Percentiles rank a stretch among this genome's conserved stretches.
Evolutionary conservation across 1,140 invertebrate species (phyloP).

Genomic region (Megalopta genalis): DNA sequence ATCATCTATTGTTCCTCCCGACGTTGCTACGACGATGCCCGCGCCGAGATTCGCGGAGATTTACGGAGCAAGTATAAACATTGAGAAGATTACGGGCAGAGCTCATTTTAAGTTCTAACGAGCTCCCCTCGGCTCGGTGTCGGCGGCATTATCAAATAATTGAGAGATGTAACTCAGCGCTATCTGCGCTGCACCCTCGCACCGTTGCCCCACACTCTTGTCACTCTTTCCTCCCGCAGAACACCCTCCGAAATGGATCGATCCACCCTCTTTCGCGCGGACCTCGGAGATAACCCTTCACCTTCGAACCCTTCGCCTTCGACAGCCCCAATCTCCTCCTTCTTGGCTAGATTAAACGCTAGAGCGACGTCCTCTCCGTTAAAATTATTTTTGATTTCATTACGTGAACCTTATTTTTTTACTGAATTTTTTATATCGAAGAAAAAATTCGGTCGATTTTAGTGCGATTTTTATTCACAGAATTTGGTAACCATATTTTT

Average conservation of each 20-base stretch:
- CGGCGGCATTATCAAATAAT: slow-evolving; percentile 80
- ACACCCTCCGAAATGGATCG: slow-evolving; percentile 24
- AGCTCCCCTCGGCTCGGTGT: slow-evolving; percentile 76
- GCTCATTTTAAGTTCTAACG: slow-evolving; percentile 80
- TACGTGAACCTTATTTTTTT: no score
- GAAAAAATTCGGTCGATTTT: no score
- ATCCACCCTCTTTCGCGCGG: slow-evolving; percentile 30
- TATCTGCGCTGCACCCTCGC: slow-evolving; percentile 72
- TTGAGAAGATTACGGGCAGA: slow-evolving; percentile 78
- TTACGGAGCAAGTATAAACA: slow-evolving; percentile 78
- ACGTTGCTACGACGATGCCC: slow-evolving; percentile 51
- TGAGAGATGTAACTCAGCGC: slow-evolving; percentile 79
- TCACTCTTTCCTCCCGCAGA: slow-evolving; percentile 43
- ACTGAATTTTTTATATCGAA: no score
- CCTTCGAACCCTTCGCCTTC: background rate
- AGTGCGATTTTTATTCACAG: no score
- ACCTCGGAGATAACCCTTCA: slow-evolving; percentile 10
- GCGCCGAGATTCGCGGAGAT: slow-evolving; percentile 64
- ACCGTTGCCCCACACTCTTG: slow-evolving; percentile 45
- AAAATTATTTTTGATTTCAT: background rate
- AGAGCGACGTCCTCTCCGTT: background rate
- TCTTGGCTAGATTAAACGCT: background rate
- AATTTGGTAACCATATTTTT: no score
- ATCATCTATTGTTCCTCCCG: slow-evolving; percentile 72
- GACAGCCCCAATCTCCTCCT: background rate